Base-by-base conservation (phyloP, 2,797 vertebrate species). In the Chrysocyon brachyurus region DNA sequence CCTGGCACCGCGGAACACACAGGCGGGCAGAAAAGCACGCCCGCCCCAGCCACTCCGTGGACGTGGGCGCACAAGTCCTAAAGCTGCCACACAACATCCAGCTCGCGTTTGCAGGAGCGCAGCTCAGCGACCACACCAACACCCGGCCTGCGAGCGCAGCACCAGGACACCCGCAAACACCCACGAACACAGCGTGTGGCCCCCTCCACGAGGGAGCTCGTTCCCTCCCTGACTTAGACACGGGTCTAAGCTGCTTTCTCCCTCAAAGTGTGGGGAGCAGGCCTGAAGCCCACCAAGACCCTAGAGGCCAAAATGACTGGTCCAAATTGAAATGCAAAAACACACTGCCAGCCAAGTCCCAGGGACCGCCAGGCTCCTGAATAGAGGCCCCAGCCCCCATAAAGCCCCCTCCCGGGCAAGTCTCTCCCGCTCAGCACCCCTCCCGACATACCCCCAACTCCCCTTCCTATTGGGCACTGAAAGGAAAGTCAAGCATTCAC, bases 401-500 rank as follows among this genome's bases (percentile, higher is more conserved):
- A 28, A 54, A 91, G 91, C 40, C 26, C 31, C n/a, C 61, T 49
- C 40, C 75, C 31, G 82, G 49, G 54, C 92, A 72, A 90, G 70
- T 64, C 49, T 86, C 28, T 90, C 81, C 75, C 73, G 46, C 68
- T 93, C 90, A 57, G 26, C 12, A 92, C 64, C 46, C n/a, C 63
- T 77, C 36, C 61, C 54, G 79, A 8, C 49, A 81, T 28, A 57
- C 24, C 21, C 91, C 91, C 57, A 77, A 26, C 19, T 64, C 91
- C 36, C 87, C 63, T 59, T 92, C 72, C 77, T 17, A 61, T 56
- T 81, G 64, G 54, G 59, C 70, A 89, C 78, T 17, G 33, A 82
- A 59, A 84, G 19, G 72, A 96, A 89, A 46, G 56, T 77, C 95
- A 93, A 90, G 90, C 93, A 93, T 95, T 94, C 95, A 68, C 64